These are phyloP conservation scores for Pipistrellus pipistrellus DNA, from an alignment of 2,797 vertebrate species.

Conservation along the genomic window DNA sequence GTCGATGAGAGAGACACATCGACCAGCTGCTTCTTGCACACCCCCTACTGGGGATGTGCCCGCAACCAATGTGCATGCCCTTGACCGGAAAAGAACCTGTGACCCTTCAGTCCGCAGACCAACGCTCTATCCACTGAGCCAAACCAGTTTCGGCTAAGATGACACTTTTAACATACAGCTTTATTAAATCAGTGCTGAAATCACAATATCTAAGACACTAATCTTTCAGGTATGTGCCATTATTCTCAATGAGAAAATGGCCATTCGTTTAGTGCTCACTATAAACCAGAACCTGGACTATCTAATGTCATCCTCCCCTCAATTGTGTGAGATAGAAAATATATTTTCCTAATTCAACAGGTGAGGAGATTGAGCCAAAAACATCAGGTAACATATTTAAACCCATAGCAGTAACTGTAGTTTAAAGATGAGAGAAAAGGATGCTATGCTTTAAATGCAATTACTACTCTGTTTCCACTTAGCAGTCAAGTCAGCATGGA, in stretches of 20 bases:
- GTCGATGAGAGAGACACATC: no score
- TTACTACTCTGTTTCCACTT: constrained; percentile 45
- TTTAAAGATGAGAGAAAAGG: constrained; percentile 62
- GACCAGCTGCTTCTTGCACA: no score
- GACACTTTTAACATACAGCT: no score
- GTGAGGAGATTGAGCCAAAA: neutral
- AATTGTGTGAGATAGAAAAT: neutral
- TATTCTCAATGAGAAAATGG: neutral
- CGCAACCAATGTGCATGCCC: no score
- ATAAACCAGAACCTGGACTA: neutral
- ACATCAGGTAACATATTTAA: constrained; percentile 11
- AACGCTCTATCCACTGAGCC: no score
- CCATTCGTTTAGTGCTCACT: neutral
- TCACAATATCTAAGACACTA: neutral
- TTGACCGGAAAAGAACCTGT: no score
- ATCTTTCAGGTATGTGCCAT: neutral
- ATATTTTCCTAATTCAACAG: neutral
- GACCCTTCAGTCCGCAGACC: no score
- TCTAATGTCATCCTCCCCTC: neutral
- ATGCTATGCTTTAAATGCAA: neutral
- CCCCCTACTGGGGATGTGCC: no score
- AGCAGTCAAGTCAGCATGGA: constrained; percentile 36
- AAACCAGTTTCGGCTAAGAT: no score
- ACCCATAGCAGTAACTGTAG: neutral
- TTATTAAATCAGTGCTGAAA: no score